phyloP scores from a whole-genome alignment of 2,888 invertebrate genomes.

The Opisthograptis luteolata region DNA sequence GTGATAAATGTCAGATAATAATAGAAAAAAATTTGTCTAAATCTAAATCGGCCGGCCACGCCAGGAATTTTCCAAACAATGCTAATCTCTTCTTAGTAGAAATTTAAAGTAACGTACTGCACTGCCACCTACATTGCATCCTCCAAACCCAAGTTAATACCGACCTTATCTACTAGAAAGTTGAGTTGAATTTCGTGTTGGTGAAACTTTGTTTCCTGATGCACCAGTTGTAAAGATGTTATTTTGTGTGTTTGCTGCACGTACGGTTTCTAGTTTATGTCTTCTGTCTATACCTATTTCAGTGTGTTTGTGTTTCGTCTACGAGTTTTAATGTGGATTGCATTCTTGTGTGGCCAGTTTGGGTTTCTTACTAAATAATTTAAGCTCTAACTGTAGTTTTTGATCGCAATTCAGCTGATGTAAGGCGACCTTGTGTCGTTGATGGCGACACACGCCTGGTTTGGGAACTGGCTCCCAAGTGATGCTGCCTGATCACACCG shows the following conservation, averaged over 20 bases:
- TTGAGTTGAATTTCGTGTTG: conserved; percentile 2
- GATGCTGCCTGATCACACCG: too few species aligned
- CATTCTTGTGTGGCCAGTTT: conserved; percentile 9
- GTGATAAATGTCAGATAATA: too few species aligned
- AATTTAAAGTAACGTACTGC: conserved; percentile 5
- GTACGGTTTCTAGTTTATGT: conserved; percentile 12
- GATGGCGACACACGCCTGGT: too few species aligned
- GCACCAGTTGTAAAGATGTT: conserved; percentile 21
- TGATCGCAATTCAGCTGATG: too few species aligned
- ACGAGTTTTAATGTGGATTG: background rate
- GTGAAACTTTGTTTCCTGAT: conserved; percentile 19
- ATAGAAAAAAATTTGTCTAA: background rate
- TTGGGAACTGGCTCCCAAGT: too few species aligned
- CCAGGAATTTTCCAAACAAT: conserved; percentile 10
- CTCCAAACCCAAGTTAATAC: background rate
- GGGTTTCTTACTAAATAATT: too few species aligned
- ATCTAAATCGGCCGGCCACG: background rate
- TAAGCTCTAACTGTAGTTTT: too few species aligned
- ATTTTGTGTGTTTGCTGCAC: conserved; percentile 11
- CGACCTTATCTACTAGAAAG: background rate
- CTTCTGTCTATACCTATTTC: conserved; percentile 3
- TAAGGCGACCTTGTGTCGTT: too few species aligned
- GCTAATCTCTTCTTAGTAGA: background rate
- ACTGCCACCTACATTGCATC: conserved; percentile 3
- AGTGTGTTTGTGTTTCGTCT: conserved; percentile 3